These are phyloP conservation scores for Micropoecilia bifurca DNA, from an alignment of 2,797 vertebrate species.

Conservation along the genomic window DNA sequence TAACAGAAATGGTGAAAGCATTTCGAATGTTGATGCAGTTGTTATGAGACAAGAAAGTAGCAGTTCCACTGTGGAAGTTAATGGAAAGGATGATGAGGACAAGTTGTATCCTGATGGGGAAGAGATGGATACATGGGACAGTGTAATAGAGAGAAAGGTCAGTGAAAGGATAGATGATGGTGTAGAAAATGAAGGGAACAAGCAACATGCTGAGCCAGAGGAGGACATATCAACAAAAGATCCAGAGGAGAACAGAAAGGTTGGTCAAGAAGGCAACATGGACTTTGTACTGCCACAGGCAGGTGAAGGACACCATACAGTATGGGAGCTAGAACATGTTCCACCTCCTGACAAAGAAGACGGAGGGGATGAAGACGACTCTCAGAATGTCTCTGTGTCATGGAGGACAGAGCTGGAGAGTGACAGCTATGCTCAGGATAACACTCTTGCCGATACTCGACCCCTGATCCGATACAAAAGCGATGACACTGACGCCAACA, in stretches of 20 bases:
- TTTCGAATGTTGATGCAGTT: conserved; percentile 10
- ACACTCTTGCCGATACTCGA: conserved; percentile 82
- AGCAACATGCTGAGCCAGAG: conserved; percentile 66
- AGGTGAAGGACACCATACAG: neutral
- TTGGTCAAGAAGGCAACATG: neutral
- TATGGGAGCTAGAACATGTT: conserved; percentile 18
- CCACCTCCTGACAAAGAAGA: conserved; percentile 39
- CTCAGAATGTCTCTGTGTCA: conserved; percentile 78
- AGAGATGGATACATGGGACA: conserved; percentile 77
- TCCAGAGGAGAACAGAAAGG: conserved; percentile 16
- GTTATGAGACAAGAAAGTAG: conserved; percentile 24
- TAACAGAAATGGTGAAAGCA: conserved; percentile 23
- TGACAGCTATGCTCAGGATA: conserved; percentile 82
- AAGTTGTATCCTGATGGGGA: conserved; percentile 73
- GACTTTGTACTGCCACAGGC: conserved; percentile 11
- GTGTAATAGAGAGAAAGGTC: conserved; percentile 67
- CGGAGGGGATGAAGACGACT: conserved; percentile 65
- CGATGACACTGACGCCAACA: conserved; percentile 76
- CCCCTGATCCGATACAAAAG: conserved; percentile 83
- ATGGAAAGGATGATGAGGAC: conserved; percentile 47
- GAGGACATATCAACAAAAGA: conserved; percentile 67
- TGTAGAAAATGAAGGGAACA: conserved; percentile 28
- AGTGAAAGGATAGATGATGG: conserved; percentile 31
- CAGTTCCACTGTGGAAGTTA: neutral
- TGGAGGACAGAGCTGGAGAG: conserved; percentile 78